Conservation (phyloP, 2,797 vertebrate species). For the Bovichtus variegatus region DNA sequence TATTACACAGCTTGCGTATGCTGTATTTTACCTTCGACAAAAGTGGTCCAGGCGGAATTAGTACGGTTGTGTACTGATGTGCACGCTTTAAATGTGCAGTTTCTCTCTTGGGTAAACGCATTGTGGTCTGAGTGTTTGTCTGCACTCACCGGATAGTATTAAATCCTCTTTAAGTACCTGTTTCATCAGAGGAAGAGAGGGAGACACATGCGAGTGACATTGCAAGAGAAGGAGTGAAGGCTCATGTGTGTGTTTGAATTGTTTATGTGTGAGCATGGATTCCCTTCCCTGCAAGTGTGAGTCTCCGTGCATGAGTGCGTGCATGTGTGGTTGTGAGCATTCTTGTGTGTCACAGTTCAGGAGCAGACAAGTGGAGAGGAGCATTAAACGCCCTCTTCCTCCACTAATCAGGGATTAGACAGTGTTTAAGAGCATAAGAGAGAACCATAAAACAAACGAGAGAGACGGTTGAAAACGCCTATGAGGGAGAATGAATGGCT, state of each 20-base stretch:
- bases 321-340: constrained; percentile 40
- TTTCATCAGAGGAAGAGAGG: constrained; percentile 32
- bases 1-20: constrained; percentile 37
- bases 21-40: constrained; percentile 36
- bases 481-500: constrained; percentile 56
- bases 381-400: constrained; percentile 74
- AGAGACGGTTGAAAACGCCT: constrained; percentile 58
- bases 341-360: constrained; percentile 75
- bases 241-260: constrained; percentile 25
- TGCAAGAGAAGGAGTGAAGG: not conserved
- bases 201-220: constrained; percentile 3
- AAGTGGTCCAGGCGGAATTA: constrained; percentile 18
- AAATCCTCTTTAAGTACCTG: constrained; percentile 53
- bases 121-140: constrained; percentile 49
- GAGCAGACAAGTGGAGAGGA: constrained; percentile 70
- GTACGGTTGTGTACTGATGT: constrained; percentile 11
- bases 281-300: constrained; percentile 17
- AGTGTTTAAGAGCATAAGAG: constrained; percentile 78
- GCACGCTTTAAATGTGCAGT: constrained; percentile 23
- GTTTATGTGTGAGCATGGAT: constrained; percentile 20
- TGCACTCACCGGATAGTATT: constrained; percentile 41
- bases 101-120: constrained; percentile 36
- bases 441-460: constrained; percentile 73
- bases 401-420: constrained; percentile 82
- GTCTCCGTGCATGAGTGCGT: constrained; percentile 10